Evolutionary conservation across 2,113 vertebrate genomes (phyloP), one percentile per base, ranked within the genome.

Genomic region (Xiphophorus couchianus): DNA sequence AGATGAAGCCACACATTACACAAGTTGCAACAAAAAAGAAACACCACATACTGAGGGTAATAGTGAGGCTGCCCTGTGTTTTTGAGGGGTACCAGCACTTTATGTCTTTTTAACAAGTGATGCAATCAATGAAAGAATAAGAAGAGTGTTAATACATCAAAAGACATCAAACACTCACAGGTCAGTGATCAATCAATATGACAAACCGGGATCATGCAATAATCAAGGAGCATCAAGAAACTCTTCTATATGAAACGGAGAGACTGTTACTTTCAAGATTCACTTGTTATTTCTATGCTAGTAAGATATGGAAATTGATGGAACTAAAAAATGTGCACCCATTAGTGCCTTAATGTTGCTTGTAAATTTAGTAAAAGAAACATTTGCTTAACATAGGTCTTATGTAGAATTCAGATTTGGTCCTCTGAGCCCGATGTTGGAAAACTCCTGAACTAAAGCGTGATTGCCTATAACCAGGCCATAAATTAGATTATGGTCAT

Each of bases 151-250:
- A 2, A 31, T 4, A 33, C 29, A 58, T 69, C 60, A 69, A 69
- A 81, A 76, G 30, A 60, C 12, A 67, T 51, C 30, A 76, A 63
- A 72, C 39, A 61, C 42, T 65, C 29, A 11, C 13, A 31, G 42
- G 61, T 66, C 73, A 60, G 35, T 39, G 63, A 67, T 58, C 14
- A 77, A 76, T 78, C 73, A 19, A 78, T 74, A 72, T 48, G 30
- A 62, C n/a, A 30, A 29, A 27, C 3, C 3, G 28, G 2, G 8
- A 37, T 51, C 12, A 48, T 4, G 37, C 42, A 1, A 27, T 15
- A 30, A 61, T 62, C 33, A 11, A 61, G 63, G 44, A 64, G 60
- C 66, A 65, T 66, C 1, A 6, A 39, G 58, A 78, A 71, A 76
- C 66, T 68, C 27, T 60, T 39, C 12, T 27, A 60, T 54, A 73